Evolutionary conservation across 1,140 invertebrate species (phyloP).

Genomic region (Ceratina calcarata): DNA sequence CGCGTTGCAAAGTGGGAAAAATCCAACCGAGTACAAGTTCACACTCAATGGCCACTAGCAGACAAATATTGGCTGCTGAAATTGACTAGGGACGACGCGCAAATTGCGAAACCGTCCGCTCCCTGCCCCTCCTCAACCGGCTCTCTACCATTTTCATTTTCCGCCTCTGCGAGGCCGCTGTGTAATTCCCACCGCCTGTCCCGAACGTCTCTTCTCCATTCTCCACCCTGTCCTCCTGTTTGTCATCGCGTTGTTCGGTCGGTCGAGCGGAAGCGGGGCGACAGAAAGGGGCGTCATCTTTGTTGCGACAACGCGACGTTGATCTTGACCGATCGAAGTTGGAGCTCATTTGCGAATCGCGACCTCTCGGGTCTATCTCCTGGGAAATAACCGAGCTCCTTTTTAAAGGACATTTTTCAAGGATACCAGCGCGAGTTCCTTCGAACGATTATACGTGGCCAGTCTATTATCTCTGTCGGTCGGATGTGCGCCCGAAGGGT

Average conservation of each 20-base stretch:
- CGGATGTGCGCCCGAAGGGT: background rate
- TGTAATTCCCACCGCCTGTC: background rate
- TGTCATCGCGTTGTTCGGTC: background rate
- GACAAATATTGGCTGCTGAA: slow-evolving; percentile 26
- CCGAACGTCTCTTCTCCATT: background rate
- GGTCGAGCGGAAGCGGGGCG: background rate
- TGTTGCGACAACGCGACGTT: background rate
- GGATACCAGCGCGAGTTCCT: background rate
- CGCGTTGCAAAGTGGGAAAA: background rate
- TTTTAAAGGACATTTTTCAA: slow-evolving; percentile 24
- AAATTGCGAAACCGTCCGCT: slow-evolving; percentile 24
- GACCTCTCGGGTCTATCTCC: slow-evolving; percentile 12
- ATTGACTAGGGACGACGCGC: slow-evolving; percentile 14
- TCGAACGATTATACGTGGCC: slow-evolving; percentile 8
- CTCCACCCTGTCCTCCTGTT: background rate
- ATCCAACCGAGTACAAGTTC: background rate
- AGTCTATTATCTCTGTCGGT: background rate
- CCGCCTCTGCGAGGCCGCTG: background rate
- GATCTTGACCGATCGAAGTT: slow-evolving; percentile 14
- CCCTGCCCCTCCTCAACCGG: background rate
- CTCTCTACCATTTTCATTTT: slow-evolving; percentile 20
- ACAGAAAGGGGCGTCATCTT: background rate
- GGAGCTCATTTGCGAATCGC: background rate
- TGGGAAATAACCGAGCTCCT: slow-evolving; percentile 30
- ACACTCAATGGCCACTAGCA: background rate